A percentile compares a stretch with the other conserved stretches of the same genome.
These are phyloP conservation scores for Rhinogobio ventralis DNA, from an alignment of 2,797 vertebrate species.

Conservation along the genomic window DNA sequence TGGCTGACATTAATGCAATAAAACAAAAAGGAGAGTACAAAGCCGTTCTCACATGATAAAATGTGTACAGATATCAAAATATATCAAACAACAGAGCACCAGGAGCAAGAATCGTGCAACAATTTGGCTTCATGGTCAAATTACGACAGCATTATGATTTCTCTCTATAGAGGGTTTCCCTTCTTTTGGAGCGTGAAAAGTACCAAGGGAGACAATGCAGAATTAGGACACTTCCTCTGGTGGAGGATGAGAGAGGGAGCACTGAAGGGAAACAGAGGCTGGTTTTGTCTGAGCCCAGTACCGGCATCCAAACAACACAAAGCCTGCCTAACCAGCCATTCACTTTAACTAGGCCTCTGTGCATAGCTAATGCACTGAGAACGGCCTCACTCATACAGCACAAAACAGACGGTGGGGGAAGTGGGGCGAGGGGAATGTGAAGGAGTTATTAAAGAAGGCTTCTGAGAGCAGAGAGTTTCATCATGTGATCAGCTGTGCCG, in stretches of 20 bases:
- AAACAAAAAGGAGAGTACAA: slow-evolving; percentile 12
- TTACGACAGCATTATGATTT: slow-evolving; percentile 43
- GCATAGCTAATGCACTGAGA: slow-evolving; percentile 73
- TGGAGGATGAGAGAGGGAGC: slow-evolving; percentile 34
- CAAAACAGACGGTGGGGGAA: background rate
- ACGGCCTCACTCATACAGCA: slow-evolving; percentile 14
- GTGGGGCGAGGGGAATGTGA: slow-evolving; percentile 1
- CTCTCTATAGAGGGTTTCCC: slow-evolving; percentile 40
- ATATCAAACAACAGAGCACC: background rate
- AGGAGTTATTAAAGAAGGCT: slow-evolving; percentile 24
- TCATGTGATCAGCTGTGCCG: slow-evolving; percentile 5
- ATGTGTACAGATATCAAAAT: background rate
- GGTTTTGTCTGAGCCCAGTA: slow-evolving; percentile 55
- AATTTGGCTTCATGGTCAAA: slow-evolving; percentile 27
- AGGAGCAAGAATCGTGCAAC: slow-evolving; percentile 1
- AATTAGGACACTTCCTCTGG: slow-evolving; percentile 60
- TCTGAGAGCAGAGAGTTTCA: background rate
- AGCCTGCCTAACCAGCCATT: slow-evolving; percentile 74
- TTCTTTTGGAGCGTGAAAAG: slow-evolving; percentile 38
- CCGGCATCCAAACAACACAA: slow-evolving; percentile 69
- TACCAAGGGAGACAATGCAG: slow-evolving; percentile 46
- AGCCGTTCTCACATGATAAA: slow-evolving; percentile 7
- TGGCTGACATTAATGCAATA: slow-evolving; percentile 32
- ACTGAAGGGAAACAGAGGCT: slow-evolving; percentile 55
- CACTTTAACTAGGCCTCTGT: slow-evolving; percentile 64